Evolutionary conservation across 2,113 vertebrate species (phyloP), one percentile per base, ranked within the genome.

Genomic region (Pardalotus punctatus): DNA sequence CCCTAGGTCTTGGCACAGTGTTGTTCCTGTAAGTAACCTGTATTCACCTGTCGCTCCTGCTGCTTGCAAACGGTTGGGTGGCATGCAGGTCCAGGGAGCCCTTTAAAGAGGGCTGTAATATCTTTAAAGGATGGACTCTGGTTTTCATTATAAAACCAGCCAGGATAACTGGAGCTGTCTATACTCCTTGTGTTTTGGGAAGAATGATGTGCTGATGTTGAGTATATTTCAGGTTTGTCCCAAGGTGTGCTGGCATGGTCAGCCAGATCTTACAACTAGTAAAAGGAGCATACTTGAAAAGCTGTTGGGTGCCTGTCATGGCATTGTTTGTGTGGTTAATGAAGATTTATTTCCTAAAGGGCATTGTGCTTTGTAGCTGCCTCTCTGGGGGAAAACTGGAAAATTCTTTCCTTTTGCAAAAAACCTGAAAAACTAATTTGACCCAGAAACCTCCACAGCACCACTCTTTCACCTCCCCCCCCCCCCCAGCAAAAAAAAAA

Each of bases 401-500:
- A 78, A 90, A 89, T 43, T 16, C 19, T 74, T 95, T 86, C 9
- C 18, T 38, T 38, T 66, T 25, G 4, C 3, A 27, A 67, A 56
- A 66, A 62, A 5, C 6, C 13, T 10, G 6, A 45, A 53, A 51
- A 36, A 10, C 7, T 11, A 51, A 62, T 27, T 47, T 58, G 47
- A 50, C 40, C 6, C 33, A 31, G 70, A 54, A n/a, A 89, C 43
- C 22, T 19, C 29, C 4, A 12, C 6, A 48, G 17, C 27, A 42
- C 11, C 48, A 40, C 9, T 31, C 12, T 25, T 69, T 67, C 3
- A 7, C 29, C 1, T 0, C 6, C 12, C 9, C 31, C 12, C 6
- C 6, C 8, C 14, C n/a, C n/a, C n/a, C n/a, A n/a, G n/a, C n/a
- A n/a, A n/a, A 23, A 12, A 7, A 3, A 19, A 1, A 11, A 8